Base-by-base conservation (phyloP, 2,797 vertebrate species). In the Steatocranus sp. region DNA sequence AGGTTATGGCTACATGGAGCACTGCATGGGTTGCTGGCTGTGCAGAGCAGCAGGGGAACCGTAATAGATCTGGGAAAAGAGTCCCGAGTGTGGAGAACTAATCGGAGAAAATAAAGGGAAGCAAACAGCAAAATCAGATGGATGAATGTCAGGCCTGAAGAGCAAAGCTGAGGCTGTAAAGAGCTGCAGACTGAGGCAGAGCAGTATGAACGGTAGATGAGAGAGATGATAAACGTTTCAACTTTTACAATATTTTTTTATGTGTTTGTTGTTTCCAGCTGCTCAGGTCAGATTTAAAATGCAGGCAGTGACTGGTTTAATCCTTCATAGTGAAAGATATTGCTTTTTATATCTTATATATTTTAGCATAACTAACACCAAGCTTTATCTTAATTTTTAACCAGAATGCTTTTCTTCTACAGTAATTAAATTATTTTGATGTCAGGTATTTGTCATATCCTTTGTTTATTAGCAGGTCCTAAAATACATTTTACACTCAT, bases 21-120 rank as follows among this genome's bases (percentile, higher is more conserved):
- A n/a, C 0, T 9, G 12, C 1, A 14, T 8, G 25, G 51, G 54
- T 58, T 58, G 27, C 3, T 58, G 54, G 1, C 9, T 32, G 54
- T 58, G 54, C 54, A 58, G 54, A 32, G 54, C 0, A 58, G 27
- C 54, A 7, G 27, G 17, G 27, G 15, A 18, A 58, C 54, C 0
- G 5, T 58, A 58, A 32, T 30, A 58, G 17, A 58, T 32, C 27
- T 18, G 27, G 54, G 5, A 11, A 54, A 30, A 32, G 53, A 58
- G 5, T 32, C 27, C 3, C 2, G 5, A 32, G 17, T 7, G 54
- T 58, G 54, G 54, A 58, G 54, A 58, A 18, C 54, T 32, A 7
- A 58, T 32, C 0, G 0, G 27, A 32, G 27, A 18, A 58, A 30
- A 32, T 32, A 58, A 58, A 32, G 9, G 27, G 54, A 7, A 56